Percentiles rank a stretch among this genome's conserved stretches.
These are phyloP conservation scores for Xenopus petersii DNA, from an alignment of 2,797 vertebrate species.

Conservation along the genomic window DNA sequence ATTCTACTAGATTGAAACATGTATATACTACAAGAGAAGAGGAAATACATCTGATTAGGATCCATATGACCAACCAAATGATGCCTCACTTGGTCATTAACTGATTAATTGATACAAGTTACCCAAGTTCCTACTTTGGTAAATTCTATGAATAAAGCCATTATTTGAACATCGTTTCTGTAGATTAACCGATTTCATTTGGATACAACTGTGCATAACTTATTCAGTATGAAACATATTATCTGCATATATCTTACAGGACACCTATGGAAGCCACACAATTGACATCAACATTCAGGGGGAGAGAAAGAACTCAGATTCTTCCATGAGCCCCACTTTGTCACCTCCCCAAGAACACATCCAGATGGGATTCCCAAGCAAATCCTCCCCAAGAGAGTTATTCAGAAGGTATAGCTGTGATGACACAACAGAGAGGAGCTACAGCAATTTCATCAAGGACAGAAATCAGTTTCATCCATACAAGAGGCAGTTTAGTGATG, in stretches of 20 bases:
- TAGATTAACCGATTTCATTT: no score
- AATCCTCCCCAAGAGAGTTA: slow-evolving; percentile 58
- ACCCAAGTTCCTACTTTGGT: no score
- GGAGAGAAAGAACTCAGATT: slow-evolving; percentile 62
- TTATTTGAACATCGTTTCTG: no score
- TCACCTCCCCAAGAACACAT: slow-evolving; percentile 61
- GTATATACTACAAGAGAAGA: no score
- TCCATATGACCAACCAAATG: no score
- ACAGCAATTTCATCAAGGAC: slow-evolving; percentile 59
- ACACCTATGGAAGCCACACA: slow-evolving; percentile 63
- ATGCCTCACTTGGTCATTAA: no score
- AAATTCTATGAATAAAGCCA: no score
- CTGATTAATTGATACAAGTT: no score
- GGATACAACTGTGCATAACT: no score
- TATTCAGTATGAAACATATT: no score
- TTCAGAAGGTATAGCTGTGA: slow-evolving; percentile 73
- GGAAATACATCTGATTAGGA: no score
- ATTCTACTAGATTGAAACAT: no score
- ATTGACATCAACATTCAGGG: slow-evolving; percentile 54
- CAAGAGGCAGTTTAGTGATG: slow-evolving; percentile 73
- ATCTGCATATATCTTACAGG: slow-evolving; percentile 52
- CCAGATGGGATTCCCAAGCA: slow-evolving; percentile 59
- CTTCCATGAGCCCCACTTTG: slow-evolving; percentile 66
- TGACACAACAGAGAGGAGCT: slow-evolving; percentile 58
- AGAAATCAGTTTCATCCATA: slow-evolving; percentile 80